A percentile compares a stretch with the other conserved stretches of the same genome.
Evolutionary conservation across 2,797 vertebrate genomes (phyloP).

Genomic region (Columba guinea): DNA sequence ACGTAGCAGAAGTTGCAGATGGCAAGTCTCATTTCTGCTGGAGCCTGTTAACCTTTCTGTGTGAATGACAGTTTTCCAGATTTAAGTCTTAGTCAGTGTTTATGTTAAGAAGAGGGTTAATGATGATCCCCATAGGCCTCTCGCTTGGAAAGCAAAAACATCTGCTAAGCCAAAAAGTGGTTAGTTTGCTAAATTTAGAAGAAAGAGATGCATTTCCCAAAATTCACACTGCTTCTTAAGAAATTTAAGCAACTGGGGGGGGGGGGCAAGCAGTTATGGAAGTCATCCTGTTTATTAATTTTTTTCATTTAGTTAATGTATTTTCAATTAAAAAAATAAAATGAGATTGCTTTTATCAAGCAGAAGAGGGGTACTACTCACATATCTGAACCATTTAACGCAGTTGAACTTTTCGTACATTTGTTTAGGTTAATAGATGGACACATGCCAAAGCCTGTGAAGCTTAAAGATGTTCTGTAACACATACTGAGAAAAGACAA

Average conservation of each 20-base stretch:
- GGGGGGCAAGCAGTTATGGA: background rate
- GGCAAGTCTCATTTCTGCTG: slow-evolving; percentile 22
- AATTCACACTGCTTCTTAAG: slow-evolving; percentile 33
- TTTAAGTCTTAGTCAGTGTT: slow-evolving; percentile 50
- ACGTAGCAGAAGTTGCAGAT: background rate
- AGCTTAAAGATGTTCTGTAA: background rate
- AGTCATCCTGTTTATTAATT: background rate
- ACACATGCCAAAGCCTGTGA: background rate
- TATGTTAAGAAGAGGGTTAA: slow-evolving; percentile 66
- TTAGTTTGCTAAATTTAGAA: slow-evolving; percentile 68
- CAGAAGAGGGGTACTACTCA: background rate
- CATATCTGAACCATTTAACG: background rate
- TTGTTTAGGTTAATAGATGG: slow-evolving; percentile 14
- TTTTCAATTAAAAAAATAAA: background rate
- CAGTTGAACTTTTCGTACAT: background rate
- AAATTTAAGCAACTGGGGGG: background rate
- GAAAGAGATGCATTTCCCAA: slow-evolving; percentile 55
- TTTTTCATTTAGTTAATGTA: background rate
- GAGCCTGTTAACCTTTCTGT: slow-evolving; percentile 45
- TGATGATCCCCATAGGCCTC: slow-evolving; percentile 51
- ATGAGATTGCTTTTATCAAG: background rate
- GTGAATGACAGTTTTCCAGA: slow-evolving; percentile 46
- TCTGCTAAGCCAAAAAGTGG: slow-evolving; percentile 63
- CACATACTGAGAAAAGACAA: background rate
- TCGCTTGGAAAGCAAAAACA: slow-evolving; percentile 54